A percentile compares a stretch with the other conserved stretches of the same genome.
Evolutionary conservation across 2,113 vertebrate species (phyloP).

Genomic region (Scomber colias): DNA sequence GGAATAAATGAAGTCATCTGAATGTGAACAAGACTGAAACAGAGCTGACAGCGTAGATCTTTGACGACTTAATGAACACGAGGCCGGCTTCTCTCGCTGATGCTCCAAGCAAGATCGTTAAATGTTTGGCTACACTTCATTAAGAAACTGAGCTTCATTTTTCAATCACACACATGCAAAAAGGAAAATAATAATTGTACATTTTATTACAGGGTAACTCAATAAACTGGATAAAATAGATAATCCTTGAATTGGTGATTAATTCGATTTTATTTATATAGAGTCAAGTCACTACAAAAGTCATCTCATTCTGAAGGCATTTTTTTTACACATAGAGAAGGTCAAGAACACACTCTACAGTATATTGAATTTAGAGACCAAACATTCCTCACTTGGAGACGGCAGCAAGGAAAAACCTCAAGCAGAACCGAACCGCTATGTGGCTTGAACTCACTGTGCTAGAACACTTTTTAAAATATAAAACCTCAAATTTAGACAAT

Average conservation of each 20-base stretch:
- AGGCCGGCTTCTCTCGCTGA: background rate
- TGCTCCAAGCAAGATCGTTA: background rate
- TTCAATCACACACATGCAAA: background rate
- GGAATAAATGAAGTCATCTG: no score
- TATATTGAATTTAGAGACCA: no score
- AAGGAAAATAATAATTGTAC: no score
- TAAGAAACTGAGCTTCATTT: background rate
- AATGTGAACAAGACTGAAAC: background rate
- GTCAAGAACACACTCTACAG: no score
- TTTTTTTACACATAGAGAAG: no score
- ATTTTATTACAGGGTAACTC: background rate
- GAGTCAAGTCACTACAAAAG: no score
- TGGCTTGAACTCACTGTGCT: background rate
- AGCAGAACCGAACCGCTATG: no score
- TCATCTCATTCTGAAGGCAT: no score
- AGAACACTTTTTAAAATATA: background rate
- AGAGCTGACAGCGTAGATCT: background rate
- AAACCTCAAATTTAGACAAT: background rate
- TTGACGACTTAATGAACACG: slow-evolving; percentile 14
- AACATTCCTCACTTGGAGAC: no score
- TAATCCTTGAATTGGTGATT: no score
- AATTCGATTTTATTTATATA: no score
- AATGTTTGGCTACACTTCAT: background rate
- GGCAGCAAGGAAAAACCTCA: no score
- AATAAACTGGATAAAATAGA: background rate